Evolutionary conservation across 2,113 vertebrate species (phyloP).

Genomic region (Macroglossus sobrinus): DNA sequence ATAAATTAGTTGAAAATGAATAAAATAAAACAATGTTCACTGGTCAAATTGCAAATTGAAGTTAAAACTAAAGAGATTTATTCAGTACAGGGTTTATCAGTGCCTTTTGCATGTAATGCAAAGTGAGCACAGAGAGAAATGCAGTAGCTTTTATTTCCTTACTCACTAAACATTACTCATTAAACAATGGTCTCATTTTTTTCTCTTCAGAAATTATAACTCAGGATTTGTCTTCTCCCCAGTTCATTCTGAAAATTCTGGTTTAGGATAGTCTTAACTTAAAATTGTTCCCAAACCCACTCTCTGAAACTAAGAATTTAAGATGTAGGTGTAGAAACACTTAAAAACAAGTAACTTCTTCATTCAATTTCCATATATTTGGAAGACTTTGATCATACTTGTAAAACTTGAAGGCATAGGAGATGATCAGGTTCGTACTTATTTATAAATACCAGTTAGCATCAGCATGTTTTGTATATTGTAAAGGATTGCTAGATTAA

Average conservation of each 20-base stretch:
- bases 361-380: not conserved
- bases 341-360: not conserved
- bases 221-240: not conserved
- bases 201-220: not conserved
- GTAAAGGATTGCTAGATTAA: not conserved
- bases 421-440: not conserved
- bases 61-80: not conserved
- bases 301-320: not conserved
- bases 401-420: not conserved
- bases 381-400: not conserved
- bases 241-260: not conserved
- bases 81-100: not conserved
- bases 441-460: not conserved
- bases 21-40: not conserved
- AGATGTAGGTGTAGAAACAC: accelerated
- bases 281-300: not conserved
- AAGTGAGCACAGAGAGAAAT: not conserved
- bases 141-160: not conserved
- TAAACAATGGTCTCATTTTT: not conserved
- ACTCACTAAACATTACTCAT: not conserved
- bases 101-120: not conserved
- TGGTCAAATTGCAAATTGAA: not conserved
- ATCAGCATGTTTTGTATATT: not conserved
- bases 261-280: not conserved
- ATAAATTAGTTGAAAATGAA: not conserved